These are phyloP conservation scores for Lycaena phlaeas DNA, from an alignment of 2,888 invertebrate species.

Conservation along the genomic window DNA sequence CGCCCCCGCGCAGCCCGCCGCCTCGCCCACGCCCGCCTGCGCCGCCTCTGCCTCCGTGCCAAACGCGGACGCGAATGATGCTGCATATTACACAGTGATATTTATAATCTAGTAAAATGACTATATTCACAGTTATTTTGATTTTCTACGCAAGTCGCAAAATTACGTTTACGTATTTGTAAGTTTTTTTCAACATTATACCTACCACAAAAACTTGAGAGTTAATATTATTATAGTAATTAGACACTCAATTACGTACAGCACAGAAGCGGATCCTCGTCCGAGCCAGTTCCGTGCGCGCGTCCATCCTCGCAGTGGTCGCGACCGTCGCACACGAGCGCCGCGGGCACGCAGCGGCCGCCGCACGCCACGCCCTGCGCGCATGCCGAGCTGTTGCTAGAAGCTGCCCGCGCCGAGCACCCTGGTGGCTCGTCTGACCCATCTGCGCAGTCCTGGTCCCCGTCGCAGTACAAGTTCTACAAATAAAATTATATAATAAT, in stretches of 20 bases:
- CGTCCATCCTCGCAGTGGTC: conserved; percentile 79
- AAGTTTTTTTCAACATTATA: too few species aligned
- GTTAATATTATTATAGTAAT: too few species aligned
- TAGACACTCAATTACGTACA: conserved; percentile 29
- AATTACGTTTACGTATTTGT: too few species aligned
- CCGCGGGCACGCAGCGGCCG: conserved; percentile 77
- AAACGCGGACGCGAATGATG: conserved; percentile 35
- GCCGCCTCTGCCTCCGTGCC: conserved; percentile 60
- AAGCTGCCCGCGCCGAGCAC: conserved; percentile 24
- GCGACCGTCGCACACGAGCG: conserved; percentile 80
- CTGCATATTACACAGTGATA: conserved; percentile 29
- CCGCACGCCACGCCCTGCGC: conserved; percentile 71
- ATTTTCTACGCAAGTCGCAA: too few species aligned
- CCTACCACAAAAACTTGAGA: too few species aligned
- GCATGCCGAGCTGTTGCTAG: conserved; percentile 24
- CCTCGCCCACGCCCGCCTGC: conserved; percentile 29
- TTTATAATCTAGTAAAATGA: too few species aligned
- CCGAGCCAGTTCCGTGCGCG: conserved; percentile 70
- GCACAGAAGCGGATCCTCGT: conserved; percentile 74
- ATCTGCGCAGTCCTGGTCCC: conserved; percentile 78
- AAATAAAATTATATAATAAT: neutral
- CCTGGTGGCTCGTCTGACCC: conserved; percentile 78
- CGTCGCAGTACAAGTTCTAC: conserved; percentile 76
- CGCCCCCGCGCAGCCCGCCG: conserved; percentile 35
- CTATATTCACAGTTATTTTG: too few species aligned